phyloP scores from a whole-genome alignment of 2,797 vertebrate species.

The Lepilemur ruficaudatus region DNA sequence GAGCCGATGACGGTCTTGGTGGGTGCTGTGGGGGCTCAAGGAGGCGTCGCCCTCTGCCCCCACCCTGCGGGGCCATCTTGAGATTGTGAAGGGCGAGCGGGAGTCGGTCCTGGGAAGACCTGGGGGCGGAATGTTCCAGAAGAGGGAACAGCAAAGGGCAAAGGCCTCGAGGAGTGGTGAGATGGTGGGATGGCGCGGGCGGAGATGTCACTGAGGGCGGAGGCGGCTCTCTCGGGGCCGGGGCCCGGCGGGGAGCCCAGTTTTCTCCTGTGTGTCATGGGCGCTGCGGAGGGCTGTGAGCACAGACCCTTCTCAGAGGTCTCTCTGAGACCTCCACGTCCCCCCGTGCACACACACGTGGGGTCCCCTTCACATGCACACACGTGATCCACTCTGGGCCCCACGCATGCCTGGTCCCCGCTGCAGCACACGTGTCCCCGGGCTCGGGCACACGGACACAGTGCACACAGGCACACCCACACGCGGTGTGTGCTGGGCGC shows the following conservation, averaged over 20 bases:
- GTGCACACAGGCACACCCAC: neutral
- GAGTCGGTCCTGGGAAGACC: neutral
- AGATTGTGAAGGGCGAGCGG: neutral
- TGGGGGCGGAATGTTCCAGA: neutral
- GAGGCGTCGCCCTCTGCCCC: neutral
- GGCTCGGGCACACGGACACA: neutral
- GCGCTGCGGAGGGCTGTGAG: neutral
- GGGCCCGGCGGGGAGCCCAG: fast-evolving
- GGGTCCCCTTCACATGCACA: fast-evolving
- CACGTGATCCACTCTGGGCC: fast-evolving
- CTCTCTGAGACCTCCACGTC: neutral
- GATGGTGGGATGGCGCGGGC: neutral
- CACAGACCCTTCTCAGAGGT: neutral
- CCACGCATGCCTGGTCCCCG: fast-evolving
- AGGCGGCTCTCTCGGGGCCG: fast-evolving
- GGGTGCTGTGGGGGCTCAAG: neutral
- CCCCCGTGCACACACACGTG: fast-evolving
- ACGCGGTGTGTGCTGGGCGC: neutral
- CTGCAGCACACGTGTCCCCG: fast-evolving
- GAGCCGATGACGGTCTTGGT: neutral
- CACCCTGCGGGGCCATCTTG: neutral
- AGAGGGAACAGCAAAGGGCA: neutral
- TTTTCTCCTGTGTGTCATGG: neutral
- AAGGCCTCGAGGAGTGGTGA: neutral
- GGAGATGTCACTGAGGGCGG: neutral